Percentiles rank a stretch among this genome's conserved stretches.
Evolutionary conservation across 2,888 invertebrate species (phyloP).

Genomic region (Halocaridina rubra): DNA sequence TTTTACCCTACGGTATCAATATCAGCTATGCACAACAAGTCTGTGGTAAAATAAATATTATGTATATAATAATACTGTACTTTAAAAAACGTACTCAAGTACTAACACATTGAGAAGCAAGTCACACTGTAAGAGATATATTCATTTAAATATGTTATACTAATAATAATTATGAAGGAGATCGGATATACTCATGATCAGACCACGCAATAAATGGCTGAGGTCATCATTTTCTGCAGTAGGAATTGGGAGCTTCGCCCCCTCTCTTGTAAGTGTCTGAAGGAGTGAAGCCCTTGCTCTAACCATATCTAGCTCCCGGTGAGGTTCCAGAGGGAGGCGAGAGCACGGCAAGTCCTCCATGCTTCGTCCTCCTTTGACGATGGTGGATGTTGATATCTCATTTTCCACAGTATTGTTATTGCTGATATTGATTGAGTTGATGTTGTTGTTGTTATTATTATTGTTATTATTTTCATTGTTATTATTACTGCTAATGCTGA

Average conservation of each 20-base stretch:
- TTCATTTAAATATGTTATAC: background rate
- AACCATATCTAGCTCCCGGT: background rate
- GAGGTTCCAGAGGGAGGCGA: background rate
- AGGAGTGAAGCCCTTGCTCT: background rate
- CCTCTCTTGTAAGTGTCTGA: background rate
- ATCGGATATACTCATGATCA: constrained; percentile 1
- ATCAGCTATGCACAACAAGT: no score
- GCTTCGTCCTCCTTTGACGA: constrained; percentile 10
- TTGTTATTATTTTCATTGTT: background rate
- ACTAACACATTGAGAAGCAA: no score
- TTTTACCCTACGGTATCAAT: no score
- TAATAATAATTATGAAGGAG: background rate
- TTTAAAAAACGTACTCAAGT: no score
- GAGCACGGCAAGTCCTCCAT: background rate
- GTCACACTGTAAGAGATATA: background rate
- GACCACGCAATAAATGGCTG: background rate
- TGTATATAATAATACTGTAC: no score
- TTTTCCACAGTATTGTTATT: constrained; percentile 10
- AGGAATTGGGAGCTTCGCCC: background rate
- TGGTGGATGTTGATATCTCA: constrained; percentile 25
- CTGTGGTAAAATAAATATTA: no score
- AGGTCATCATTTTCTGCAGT: background rate
- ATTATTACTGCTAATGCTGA: constrained; percentile 14
- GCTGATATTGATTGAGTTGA: background rate
- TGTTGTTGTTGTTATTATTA: constrained; percentile 23